Conservation (phyloP, 2,797 vertebrate genomes). For the Adrianichthys oophorus region DNA sequence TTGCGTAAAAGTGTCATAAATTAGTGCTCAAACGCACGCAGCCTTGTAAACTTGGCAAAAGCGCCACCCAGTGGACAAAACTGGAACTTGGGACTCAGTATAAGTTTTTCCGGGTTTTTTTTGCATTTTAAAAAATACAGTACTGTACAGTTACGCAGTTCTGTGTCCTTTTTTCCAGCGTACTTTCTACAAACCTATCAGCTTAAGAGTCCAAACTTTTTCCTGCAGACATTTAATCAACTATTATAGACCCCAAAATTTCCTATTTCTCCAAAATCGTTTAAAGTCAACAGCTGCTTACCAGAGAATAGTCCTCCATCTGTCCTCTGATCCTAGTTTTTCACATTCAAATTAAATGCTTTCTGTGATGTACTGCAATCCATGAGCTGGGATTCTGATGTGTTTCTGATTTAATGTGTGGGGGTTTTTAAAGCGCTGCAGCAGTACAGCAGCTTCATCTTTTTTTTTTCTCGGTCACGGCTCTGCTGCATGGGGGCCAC, state of each 20-base stretch:
- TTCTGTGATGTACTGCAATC: constrained; percentile 54
- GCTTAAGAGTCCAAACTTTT: too few species aligned
- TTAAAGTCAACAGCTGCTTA: too few species aligned
- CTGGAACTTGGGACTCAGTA: not conserved
- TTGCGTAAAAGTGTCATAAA: constrained; percentile 22
- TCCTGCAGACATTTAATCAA: too few species aligned
- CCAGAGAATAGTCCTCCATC: constrained; percentile 16
- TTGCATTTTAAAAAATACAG: not conserved
- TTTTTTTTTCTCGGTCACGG: too few species aligned
- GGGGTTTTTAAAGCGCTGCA: constrained; percentile 36
- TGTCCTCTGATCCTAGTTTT: not conserved
- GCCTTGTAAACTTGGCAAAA: constrained; percentile 13
- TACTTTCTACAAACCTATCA: too few species aligned
- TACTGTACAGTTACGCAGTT: too few species aligned
- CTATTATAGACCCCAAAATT: too few species aligned
- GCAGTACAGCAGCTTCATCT: constrained; percentile 22
- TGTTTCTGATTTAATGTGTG: constrained; percentile 69
- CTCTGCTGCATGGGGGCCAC: constrained; percentile 56
- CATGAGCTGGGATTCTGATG: constrained; percentile 52
- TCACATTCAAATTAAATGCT: constrained; percentile 1
- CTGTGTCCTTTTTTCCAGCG: too few species aligned
- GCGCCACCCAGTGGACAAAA: constrained; percentile 54
- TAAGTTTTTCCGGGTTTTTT: too few species aligned
- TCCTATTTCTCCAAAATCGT: too few species aligned
- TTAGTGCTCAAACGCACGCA: constrained; percentile 4